Evolutionary conservation across 2,113 vertebrate genomes (phyloP), one percentile per base, ranked within the genome.

Genomic region (Delphinus delphis): DNA sequence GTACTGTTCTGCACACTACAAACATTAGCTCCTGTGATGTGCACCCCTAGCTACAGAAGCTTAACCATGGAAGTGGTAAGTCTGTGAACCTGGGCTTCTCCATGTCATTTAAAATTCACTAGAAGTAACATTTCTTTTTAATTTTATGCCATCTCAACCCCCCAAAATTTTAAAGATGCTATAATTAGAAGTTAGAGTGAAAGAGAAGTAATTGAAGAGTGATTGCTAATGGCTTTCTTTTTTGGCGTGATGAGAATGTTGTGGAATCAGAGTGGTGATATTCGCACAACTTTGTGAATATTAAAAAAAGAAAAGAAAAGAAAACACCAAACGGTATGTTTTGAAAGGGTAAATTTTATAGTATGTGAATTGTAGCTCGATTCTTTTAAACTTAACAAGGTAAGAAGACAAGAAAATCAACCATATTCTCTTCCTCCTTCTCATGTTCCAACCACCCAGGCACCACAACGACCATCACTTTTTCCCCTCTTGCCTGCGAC

Each of bases 21-120:
- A 13, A 67, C 8, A 31, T 0, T 4, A 28, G 10, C 41, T 25
- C 60, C 3, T 0, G 0, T 12, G 21, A 20, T 1, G 8, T 2
- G 3, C 14, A 1, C 36, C 20, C 18, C 1, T 20, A 5, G 2
- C 2, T 6, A 1, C 33, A 38, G 55, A 28, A 62, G 21, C 26
- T 0, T 20, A 1, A 21, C 38, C 44, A 0, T 0, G 0, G 9
- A 3, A 14, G 11, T 36, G 17, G 3, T 8, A 17, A 17, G 3
- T 18, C 76, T 20, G 6, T 50, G 58, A 26, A 5, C 5, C 18
- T 18, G 31, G 38, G 17, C 33, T 20, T 60, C 20, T 6, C 36
- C 17, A 2, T 2, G 6, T 31, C 23, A 28, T 50, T 68, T n/a
- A 55, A 44, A 80, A 60, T 36, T 38, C 21, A 8, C 21, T 23